Evolutionary conservation across 2,113 vertebrate species (phyloP).

Genomic region (Vulpes ferrilata): DNA sequence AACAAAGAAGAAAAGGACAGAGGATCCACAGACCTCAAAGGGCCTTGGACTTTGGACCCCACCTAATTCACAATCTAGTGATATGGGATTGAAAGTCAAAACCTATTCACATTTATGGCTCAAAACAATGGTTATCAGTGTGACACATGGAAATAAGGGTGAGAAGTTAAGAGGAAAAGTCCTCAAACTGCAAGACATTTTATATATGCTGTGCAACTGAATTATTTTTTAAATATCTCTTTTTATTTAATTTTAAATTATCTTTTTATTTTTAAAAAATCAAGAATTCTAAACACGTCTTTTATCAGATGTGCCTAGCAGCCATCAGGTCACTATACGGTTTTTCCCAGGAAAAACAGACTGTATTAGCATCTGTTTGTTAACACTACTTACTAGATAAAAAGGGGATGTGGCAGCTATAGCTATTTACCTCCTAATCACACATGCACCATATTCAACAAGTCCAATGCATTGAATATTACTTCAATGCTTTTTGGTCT

Average conservation of each 20-base stretch:
- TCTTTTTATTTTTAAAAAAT: neutral
- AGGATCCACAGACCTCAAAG: neutral
- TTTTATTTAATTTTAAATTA: constrained; percentile 22
- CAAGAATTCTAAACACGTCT: neutral
- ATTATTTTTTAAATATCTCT: neutral
- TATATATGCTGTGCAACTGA: neutral
- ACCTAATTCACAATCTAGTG: neutral
- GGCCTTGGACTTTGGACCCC: neutral
- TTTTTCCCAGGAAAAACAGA: neutral
- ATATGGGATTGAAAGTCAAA: neutral
- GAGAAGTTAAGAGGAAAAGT: neutral
- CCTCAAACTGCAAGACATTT: neutral
- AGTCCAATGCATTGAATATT: neutral
- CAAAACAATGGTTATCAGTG: neutral
- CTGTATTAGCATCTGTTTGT: neutral
- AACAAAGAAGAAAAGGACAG: neutral
- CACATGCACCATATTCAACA: neutral
- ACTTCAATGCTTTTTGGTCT: neutral
- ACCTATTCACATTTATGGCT: neutral
- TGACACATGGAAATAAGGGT: neutral
- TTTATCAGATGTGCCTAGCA: neutral
- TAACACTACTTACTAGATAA: neutral
- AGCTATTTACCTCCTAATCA: neutral
- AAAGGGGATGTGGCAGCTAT: neutral
- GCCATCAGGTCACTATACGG: neutral